Base-by-base conservation (phyloP, 2,797 vertebrate species). In the Smutsia gigantea region DNA sequence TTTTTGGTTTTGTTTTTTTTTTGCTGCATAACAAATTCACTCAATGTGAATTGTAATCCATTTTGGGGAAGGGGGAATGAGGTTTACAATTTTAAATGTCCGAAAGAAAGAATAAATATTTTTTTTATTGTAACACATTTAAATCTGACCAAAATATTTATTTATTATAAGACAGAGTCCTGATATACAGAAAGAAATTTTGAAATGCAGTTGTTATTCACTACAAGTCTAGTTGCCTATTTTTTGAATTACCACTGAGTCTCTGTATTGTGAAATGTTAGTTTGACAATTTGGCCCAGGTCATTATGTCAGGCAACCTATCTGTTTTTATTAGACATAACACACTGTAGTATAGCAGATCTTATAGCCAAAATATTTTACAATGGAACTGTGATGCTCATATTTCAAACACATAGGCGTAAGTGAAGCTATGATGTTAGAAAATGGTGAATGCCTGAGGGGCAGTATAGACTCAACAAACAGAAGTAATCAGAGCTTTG, bases 351-450 rank as follows among this genome's bases (percentile, higher is more conserved):
- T 5, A 27, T 4, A 83, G 7, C 31, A 37, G 18, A 53, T 69
- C 11, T 66, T 63, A 90, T n/a, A 93, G 27, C 74, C 64, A 94
- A 87, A 86, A 55, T 31, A 93, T 81, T 92, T 94, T 89, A 71
- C 12, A 46, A 79, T 87, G 25, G 14, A 90, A 64, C 17, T 82
- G 10, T 74, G 29, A 14, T 23, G 12, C 4, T 61, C 25, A 82
- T 64, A 96, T 94, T 97, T 90, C 95, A 84, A 86, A 84, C 91
- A 0, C 51, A 85, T 27, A 79, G 69, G 15, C 64, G 97, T 95
- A 96, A 95, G 94, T 93, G 34, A 92, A 96, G 49, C 23, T 37
- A 15, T 69, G 18, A 87, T 96, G 49, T 96, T 66, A 97, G 53
- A 93, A 98, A 98, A 97, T 96, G 57, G 2, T 72, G 13, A 12